These are phyloP conservation scores for Apodemia mormo DNA, from an alignment of 2,888 invertebrate species.

Conservation along the genomic window DNA sequence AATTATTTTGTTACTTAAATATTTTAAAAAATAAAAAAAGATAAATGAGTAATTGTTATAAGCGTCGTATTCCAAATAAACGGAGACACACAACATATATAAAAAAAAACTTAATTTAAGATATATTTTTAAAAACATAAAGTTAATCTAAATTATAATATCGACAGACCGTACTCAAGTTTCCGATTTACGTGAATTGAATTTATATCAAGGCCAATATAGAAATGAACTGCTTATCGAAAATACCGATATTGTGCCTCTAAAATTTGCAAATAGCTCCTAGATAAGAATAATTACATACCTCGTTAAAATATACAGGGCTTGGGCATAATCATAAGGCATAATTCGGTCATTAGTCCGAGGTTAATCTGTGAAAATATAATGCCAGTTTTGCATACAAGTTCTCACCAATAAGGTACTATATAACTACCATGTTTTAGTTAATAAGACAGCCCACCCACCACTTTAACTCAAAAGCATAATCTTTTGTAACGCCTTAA, in stretches of 20 bases:
- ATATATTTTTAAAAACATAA: too few relatives aligned
- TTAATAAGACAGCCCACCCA: conserved; percentile 1
- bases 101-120: too few relatives aligned
- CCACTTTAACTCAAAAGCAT: background rate
- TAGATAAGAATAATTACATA: conserved; percentile 39
- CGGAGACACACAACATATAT: too few relatives aligned
- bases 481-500: too few relatives aligned
- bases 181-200: conserved; percentile 36
- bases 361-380: conserved; percentile 35
- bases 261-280: conserved; percentile 36
- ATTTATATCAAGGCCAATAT: conserved; percentile 19
- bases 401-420: conserved; percentile 15
- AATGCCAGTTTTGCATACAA: conserved; percentile 33
- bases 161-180: conserved; percentile 39
- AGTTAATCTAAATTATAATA: background rate
- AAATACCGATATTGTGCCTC: conserved; percentile 30
- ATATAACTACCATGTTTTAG: background rate
- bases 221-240: conserved; percentile 17
- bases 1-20: too few relatives aligned
- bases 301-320: conserved; percentile 31
- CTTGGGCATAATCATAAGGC: conserved; percentile 27
- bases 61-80: too few relatives aligned
- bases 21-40: too few relatives aligned
- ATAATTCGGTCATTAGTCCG: conserved; percentile 32
- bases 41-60: too few relatives aligned